Evolutionary conservation across 2,888 invertebrate genomes (phyloP), one percentile per base, ranked within the genome.

Genomic region (Mimachlamys varia): DNA sequence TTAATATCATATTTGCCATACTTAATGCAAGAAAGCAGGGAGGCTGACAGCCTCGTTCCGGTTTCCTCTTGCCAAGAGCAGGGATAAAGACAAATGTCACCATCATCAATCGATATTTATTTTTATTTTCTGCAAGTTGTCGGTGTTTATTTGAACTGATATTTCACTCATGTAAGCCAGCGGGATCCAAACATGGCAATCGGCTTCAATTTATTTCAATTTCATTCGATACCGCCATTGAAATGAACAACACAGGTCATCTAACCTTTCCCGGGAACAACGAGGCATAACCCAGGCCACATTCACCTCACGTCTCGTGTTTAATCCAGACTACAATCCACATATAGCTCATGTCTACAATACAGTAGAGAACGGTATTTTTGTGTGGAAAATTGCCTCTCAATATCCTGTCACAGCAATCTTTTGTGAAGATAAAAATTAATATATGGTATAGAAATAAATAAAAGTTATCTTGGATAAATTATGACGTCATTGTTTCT

Each of bases 1-100:
- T 76, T 76, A 76, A 76, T 76, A 76, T 76, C 76, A 76, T 76
- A 76, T 76, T 76, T 76, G 76, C 76, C 76, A 76, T 76, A 76
- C 76, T 76, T 76, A 76, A 76, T 76, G 76, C 33, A 12, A 33
- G 76, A 76, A 33, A 76, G 76, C 76, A 33, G 76, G 76, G 76
- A 33, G 15, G 76, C 33, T 76, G 76, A 76, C 76, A 76, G 76
- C 27, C 12, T 33, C 33, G 76, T 76, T 76, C 76, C 76, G 76
- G 76, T 76, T 33, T 76, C 76, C 33, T 58, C 58, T 17, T 58
- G 58, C 76, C 76, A 76, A 22, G 76, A 76, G 76, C 58, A 58
- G 7, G 58, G 58, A 58, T 58, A 58, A 22, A 58, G 58, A 58
- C 58, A 58, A 58, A 58, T 58, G 58, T 76, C 76, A 27, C 12